Conservation (phyloP, 1,140 invertebrate genomes). For the Coelopa frigida region DNA sequence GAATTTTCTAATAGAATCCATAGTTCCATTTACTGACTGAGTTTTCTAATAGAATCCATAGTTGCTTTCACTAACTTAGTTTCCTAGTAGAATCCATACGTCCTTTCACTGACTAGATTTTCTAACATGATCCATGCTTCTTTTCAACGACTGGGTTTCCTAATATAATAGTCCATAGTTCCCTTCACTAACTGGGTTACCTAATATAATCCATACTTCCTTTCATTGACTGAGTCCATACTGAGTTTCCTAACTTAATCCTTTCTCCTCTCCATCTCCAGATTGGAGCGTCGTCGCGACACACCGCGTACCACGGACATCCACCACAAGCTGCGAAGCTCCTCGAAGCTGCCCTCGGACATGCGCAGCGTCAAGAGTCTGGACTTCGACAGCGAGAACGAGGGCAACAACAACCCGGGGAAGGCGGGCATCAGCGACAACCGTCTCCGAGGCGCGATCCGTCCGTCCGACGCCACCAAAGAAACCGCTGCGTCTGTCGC, state of each 20-base stretch:
- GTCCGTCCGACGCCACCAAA: slow-evolving; percentile 69
- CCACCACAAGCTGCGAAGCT: slow-evolving; percentile 24
- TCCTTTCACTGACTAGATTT: neutral
- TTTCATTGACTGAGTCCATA: no score
- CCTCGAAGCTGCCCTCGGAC: slow-evolving; percentile 46
- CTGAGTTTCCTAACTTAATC: no score
- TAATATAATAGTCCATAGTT: no score
- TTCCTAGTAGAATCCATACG: no score
- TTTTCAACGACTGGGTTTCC: no score
- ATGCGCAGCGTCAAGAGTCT: slow-evolving; percentile 57
- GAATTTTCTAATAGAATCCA: neutral
- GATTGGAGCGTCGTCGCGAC: slow-evolving; percentile 30
- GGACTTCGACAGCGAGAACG: slow-evolving; percentile 53
- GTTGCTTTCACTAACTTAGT: neutral
- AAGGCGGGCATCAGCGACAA: slow-evolving; percentile 42
- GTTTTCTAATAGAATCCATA: no score
- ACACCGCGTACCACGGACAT: slow-evolving; percentile 22
- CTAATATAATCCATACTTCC: neutral
- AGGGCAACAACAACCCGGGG: slow-evolving; percentile 24
- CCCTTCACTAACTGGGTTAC: no score
- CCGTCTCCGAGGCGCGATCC: slow-evolving; percentile 50
- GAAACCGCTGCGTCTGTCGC: slow-evolving; percentile 71
- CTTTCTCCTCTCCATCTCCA: slow-evolving; percentile 1
- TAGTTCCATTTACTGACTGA: no score
- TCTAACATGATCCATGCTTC: no score